Evolutionary conservation across 2,113 vertebrate species (phyloP).

Genomic region (Hylia prasina): DNA sequence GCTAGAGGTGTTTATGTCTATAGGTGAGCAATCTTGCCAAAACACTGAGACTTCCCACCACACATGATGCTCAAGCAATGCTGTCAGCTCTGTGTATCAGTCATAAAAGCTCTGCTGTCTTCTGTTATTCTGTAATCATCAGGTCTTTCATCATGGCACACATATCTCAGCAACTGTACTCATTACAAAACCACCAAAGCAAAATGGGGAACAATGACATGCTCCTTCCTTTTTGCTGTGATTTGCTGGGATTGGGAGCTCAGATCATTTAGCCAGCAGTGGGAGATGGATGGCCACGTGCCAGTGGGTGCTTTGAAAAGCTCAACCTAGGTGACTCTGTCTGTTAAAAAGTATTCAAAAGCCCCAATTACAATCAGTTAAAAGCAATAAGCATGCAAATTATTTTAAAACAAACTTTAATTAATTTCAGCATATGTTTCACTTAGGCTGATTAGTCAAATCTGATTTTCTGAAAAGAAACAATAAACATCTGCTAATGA

Average conservation of each 20-base stretch:
- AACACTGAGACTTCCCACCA: background rate
- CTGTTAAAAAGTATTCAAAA: conserved; percentile 42
- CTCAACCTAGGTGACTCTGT: conserved; percentile 20
- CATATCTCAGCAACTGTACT: background rate
- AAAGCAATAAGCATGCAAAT: conserved; percentile 63
- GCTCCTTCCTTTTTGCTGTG: background rate
- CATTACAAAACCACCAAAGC: background rate
- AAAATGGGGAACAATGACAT: background rate
- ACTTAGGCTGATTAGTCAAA: conserved; percentile 60
- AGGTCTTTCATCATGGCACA: conserved; percentile 11
- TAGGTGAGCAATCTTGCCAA: background rate
- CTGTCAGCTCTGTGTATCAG: background rate
- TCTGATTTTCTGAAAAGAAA: conserved; percentile 65
- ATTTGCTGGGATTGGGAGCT: background rate
- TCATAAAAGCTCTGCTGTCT: conserved; percentile 22
- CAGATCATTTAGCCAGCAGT: background rate
- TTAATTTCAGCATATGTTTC: conserved; percentile 70
- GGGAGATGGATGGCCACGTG: background rate
- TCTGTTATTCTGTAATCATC: conserved; percentile 7
- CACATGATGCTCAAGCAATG: background rate
- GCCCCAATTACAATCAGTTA: conserved; percentile 47
- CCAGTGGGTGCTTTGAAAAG: background rate
- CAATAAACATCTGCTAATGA: conserved; percentile 67
- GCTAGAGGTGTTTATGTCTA: background rate
- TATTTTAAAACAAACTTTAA: conserved; percentile 67